Evolutionary conservation across 1,140 invertebrate genomes (phyloP).

Genomic region (Belonocnema kinseyi): DNA sequence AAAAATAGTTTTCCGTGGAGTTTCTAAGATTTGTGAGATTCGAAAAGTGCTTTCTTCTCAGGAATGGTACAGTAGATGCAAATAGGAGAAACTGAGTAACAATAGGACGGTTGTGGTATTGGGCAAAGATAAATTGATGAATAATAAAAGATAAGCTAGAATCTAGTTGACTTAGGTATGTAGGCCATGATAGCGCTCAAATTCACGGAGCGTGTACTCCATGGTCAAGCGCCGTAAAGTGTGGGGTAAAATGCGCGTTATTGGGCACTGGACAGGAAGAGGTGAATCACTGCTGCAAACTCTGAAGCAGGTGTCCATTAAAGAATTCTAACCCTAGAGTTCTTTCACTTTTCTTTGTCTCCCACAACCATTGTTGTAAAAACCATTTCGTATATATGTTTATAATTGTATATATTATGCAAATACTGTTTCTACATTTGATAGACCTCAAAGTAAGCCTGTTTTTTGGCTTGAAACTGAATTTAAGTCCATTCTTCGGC

Average conservation of each 20-base stretch:
- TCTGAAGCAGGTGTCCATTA: slow-evolving; percentile 11
- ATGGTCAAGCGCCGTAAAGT: slow-evolving; percentile 57
- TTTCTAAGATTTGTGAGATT: too few species aligned
- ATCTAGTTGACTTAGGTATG: slow-evolving; percentile 50
- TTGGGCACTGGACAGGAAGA: slow-evolving; percentile 7
- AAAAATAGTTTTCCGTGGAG: too few species aligned
- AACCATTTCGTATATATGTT: too few species aligned
- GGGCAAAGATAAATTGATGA: neutral
- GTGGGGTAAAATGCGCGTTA: slow-evolving; percentile 26
- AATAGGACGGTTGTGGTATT: too few species aligned
- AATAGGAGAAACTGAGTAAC: too few species aligned
- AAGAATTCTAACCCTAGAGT: slow-evolving; percentile 2
- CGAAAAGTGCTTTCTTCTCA: too few species aligned
- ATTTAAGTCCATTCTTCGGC: too few species aligned
- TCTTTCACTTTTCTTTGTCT: slow-evolving; percentile 31
- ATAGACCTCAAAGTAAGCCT: too few species aligned
- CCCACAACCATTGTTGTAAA: neutral
- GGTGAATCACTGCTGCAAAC: slow-evolving; percentile 24
- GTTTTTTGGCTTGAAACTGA: too few species aligned
- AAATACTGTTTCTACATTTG: too few species aligned
- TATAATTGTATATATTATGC: too few species aligned
- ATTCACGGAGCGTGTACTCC: slow-evolving; percentile 57
- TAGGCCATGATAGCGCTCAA: slow-evolving; percentile 56
- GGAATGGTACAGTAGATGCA: too few species aligned
- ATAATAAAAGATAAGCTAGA: slow-evolving; percentile 1